A percentile compares a stretch with the other conserved stretches of the same genome.
These are phyloP conservation scores for Escarpia spicata DNA, from an alignment of 2,888 invertebrate species.

Conservation along the genomic window DNA sequence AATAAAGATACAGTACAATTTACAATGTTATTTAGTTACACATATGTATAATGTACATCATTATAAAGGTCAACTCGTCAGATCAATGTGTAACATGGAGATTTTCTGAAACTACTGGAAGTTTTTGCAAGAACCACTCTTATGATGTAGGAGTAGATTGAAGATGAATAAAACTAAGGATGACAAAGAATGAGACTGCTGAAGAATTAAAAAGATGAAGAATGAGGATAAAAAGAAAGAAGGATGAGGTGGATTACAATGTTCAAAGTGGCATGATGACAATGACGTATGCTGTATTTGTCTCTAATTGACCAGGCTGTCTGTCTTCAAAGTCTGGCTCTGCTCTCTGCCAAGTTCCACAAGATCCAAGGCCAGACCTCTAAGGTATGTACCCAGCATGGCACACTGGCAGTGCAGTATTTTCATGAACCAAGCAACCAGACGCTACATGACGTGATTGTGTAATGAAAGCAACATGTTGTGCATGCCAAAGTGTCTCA, in stretches of 20 bases:
- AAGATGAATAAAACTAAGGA: background rate
- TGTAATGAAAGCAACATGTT: background rate
- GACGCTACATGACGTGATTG: background rate
- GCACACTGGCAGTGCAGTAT: background rate
- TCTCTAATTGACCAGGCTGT: background rate
- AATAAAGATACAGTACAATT: background rate
- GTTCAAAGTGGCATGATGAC: background rate
- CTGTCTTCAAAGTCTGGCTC: background rate
- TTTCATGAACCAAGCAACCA: background rate
- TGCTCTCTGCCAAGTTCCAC: background rate
- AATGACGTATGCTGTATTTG: background rate
- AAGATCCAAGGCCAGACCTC: background rate
- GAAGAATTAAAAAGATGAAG: background rate
- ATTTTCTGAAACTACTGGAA: too few species aligned
- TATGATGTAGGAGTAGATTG: background rate
- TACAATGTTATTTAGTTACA: background rate
- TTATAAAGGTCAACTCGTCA: too few species aligned
- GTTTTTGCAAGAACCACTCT: too few species aligned
- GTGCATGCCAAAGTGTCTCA: background rate
- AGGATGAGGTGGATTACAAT: background rate
- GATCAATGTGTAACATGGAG: too few species aligned
- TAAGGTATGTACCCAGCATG: background rate
- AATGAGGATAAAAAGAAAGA: background rate
- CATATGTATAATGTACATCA: too few species aligned
- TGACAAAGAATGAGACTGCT: too few species aligned